A percentile compares a stretch with the other conserved stretches of the same genome.
phyloP scores from a whole-genome alignment of 2,113 vertebrate genomes.

The Papio anubis region DNA sequence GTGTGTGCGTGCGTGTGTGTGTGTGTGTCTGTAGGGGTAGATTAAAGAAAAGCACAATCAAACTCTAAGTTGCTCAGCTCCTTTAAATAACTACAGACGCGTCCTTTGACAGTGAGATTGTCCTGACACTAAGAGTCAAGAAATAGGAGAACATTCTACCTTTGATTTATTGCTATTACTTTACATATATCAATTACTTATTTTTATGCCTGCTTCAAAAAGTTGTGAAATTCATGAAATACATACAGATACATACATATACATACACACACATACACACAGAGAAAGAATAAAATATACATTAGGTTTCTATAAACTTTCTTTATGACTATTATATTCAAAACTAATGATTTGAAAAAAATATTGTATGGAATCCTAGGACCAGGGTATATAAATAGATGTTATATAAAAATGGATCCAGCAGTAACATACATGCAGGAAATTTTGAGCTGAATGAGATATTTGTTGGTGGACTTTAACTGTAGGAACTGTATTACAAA shows the following conservation, averaged over 20 bases:
- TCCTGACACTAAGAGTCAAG: not conserved
- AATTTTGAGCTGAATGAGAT: not conserved
- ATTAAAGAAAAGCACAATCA: not conserved
- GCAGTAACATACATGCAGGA: not conserved
- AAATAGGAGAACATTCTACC: not conserved
- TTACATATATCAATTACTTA: not conserved
- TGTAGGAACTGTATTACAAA: not conserved
- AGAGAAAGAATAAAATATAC: not conserved
- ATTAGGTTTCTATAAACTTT: not conserved
- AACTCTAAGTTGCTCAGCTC: not conserved
- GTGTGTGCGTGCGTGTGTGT: not conserved
- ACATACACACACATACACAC: not conserved
- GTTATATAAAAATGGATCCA: not conserved
- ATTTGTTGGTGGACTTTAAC: not conserved
- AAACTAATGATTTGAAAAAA: not conserved
- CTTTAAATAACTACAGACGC: not conserved
- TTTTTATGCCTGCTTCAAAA: not conserved
- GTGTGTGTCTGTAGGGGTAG: not conserved
- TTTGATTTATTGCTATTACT: not conserved
- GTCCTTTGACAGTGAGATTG: not conserved
- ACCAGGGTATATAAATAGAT: not conserved
- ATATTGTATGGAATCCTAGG: not conserved
- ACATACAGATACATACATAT: not conserved
- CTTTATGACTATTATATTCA: not conserved
- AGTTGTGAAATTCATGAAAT: not conserved